Percentiles rank a stretch among this genome's conserved stretches.
These are phyloP conservation scores for Leucopsar rothschildi DNA, from an alignment of 2,113 vertebrate genomes.

Conservation along the genomic window DNA sequence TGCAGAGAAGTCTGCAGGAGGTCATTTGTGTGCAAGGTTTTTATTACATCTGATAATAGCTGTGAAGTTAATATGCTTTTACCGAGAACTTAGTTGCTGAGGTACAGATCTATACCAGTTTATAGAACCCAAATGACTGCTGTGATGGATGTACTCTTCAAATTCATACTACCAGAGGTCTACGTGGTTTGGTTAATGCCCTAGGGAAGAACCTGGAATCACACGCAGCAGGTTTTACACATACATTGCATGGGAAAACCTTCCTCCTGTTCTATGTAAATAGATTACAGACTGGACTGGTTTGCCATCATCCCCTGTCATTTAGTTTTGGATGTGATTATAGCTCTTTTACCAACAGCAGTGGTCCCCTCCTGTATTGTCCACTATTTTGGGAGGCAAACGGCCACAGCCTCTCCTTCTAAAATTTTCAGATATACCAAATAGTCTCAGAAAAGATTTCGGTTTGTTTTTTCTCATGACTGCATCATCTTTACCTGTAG, in stretches of 20 bases:
- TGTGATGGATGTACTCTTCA: background rate
- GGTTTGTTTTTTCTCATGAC: background rate
- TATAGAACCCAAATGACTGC: background rate
- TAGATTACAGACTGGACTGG: background rate
- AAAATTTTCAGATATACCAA: background rate
- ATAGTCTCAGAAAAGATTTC: background rate
- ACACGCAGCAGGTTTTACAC: background rate
- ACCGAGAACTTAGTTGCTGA: background rate
- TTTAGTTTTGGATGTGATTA: background rate
- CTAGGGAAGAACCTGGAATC: background rate
- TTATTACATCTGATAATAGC: background rate
- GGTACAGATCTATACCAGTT: fast-evolving
- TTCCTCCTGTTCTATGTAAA: background rate
- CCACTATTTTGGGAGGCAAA: background rate
- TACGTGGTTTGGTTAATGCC: background rate
- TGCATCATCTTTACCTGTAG: background rate
- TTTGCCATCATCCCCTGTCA: background rate
- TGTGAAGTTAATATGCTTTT: background rate
- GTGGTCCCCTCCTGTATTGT: background rate
- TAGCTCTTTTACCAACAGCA: background rate
- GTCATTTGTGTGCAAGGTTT: background rate
- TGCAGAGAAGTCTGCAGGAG: background rate
- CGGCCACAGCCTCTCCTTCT: background rate
- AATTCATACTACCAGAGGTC: background rate
- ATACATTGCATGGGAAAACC: background rate